Percentiles rank a stretch among this genome's conserved stretches.
Conservation (phyloP, 2,113 vertebrate genomes). For the Varanus salvator region DNA sequence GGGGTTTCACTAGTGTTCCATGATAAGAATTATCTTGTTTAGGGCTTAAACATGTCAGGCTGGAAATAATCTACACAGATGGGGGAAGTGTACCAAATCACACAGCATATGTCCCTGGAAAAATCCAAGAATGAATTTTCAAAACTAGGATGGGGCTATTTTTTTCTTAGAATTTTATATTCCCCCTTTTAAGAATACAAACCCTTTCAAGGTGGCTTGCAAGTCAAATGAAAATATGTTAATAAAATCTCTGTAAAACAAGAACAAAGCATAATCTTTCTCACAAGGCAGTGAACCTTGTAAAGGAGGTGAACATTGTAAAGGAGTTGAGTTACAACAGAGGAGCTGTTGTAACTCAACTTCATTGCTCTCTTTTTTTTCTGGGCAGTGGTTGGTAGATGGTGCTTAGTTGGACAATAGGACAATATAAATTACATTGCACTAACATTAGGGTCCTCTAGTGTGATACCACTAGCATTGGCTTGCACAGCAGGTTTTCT, state of each 20-base stretch:
- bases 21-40: background rate
- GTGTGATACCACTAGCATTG: too few relatives aligned
- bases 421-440: too few relatives aligned
- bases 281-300: background rate
- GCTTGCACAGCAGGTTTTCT: too few relatives aligned
- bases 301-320: too few relatives aligned
- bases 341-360: too few relatives aligned
- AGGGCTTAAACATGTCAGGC: background rate
- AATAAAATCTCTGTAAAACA: background rate
- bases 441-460: too few relatives aligned
- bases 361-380: background rate
- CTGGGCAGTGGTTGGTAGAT: background rate
- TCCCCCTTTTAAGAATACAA: background rate
- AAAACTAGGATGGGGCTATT: background rate
- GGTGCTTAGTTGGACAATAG: too few relatives aligned
- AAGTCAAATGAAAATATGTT: background rate
- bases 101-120: background rate
- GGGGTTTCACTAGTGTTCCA: background rate
- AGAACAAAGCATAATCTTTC: background rate
- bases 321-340: too few relatives aligned
- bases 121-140: background rate
- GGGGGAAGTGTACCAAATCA: background rate
- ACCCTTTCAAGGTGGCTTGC: background rate
- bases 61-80: background rate
- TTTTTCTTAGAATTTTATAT: background rate